Percentiles rank a stretch among this genome's conserved stretches.
Conservation (phyloP, 2,113 vertebrate genomes). For the Mionectes macconnelli region DNA sequence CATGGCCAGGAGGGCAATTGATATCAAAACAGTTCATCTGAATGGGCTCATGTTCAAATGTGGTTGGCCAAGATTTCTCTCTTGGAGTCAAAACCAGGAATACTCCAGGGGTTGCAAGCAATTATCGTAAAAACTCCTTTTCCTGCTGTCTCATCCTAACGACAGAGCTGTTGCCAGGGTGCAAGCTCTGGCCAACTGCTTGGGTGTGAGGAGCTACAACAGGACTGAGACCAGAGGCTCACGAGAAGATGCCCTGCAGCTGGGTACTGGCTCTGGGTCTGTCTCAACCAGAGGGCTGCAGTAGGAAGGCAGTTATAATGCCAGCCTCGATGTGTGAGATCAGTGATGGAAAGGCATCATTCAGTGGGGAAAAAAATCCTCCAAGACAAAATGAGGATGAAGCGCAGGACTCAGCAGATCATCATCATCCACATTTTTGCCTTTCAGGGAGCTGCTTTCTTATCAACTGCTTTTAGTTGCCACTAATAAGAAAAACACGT, state of each 20-base stretch:
- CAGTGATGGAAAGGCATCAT: background rate
- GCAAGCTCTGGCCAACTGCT: background rate
- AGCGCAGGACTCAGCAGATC: background rate
- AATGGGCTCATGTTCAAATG: background rate
- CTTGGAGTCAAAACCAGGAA: background rate
- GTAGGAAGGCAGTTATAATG: fast-evolving
- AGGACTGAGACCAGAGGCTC: background rate
- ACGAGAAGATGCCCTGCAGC: background rate
- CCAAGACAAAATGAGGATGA: background rate
- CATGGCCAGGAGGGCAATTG: background rate
- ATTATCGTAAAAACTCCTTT: background rate
- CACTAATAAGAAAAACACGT: background rate
- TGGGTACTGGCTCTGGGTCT: background rate
- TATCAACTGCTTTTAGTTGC: background rate
- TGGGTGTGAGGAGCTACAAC: background rate
- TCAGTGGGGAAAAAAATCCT: background rate
- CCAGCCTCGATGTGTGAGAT: fast-evolving
- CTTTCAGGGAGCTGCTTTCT: background rate
- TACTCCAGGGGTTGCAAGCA: background rate
- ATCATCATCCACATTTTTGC: background rate
- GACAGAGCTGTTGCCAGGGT: background rate
- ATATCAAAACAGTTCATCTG: background rate
- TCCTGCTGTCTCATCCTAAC: background rate
- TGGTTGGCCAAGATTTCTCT: background rate
- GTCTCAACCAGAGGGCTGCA: background rate